Conservation (phyloP, 2,797 vertebrate genomes). For the Babyrousa celebensis region DNA sequence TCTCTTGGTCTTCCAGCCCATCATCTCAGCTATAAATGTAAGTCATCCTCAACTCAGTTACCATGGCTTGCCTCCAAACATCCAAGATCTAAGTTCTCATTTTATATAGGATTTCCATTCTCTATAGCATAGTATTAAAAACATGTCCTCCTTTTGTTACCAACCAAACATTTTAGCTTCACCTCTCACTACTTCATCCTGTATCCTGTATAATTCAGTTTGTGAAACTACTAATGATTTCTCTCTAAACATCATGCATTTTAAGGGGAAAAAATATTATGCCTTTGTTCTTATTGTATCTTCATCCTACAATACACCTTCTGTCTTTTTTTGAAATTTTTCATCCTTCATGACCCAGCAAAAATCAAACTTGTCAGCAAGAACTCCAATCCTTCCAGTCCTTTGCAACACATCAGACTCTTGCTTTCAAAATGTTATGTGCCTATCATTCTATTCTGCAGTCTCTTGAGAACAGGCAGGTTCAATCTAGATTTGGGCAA, state of each 20-base stretch:
- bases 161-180: neutral
- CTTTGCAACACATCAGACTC: neutral
- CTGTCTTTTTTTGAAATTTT: neutral
- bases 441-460: neutral
- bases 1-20: neutral
- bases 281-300: neutral
- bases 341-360: neutral
- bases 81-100: neutral
- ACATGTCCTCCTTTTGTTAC: neutral
- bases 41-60: neutral
- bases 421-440: neutral
- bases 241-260: neutral
- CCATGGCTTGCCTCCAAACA: neutral
- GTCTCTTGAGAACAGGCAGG: too few species aligned
- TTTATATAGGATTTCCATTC: neutral
- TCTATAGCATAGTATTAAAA: neutral
- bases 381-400: neutral
- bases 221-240: neutral
- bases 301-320: neutral
- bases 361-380: neutral
- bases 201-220: neutral
- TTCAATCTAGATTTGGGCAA: too few species aligned
- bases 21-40: neutral
- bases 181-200: neutral
- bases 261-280: neutral